A percentile compares a stretch with the other conserved stretches of the same genome.
These are phyloP conservation scores for Muraenolepis orangiensis DNA, from an alignment of 2,797 vertebrate genomes.

Conservation along the genomic window DNA sequence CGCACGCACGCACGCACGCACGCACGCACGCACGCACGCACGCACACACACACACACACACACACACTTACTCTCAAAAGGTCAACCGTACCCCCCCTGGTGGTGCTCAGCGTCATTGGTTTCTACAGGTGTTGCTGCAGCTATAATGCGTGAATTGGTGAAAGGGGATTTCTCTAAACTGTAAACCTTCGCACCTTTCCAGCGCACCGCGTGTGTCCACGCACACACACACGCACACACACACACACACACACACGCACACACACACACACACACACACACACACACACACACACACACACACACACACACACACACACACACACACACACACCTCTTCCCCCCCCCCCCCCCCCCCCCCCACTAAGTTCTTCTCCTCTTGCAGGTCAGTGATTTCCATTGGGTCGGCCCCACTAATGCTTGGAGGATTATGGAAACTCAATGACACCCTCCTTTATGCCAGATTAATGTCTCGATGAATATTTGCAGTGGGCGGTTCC, in stretches of 20 bases:
- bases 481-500: conserved; percentile 48
- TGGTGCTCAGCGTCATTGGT: too few species aligned
- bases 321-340: background rate
- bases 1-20: background rate
- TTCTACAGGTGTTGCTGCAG: too few species aligned
- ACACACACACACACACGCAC: background rate
- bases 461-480: conserved; percentile 54
- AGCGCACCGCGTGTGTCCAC: too few species aligned
- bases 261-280: background rate
- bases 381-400: conserved; percentile 35
- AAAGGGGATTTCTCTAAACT: too few species aligned
- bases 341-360: too few species aligned
- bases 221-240: background rate
- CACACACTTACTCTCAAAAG: too few species aligned
- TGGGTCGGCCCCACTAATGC: conserved; percentile 25
- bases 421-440: conserved; percentile 37
- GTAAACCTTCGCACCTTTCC: too few species aligned
- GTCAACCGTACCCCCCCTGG: too few species aligned
- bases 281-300: background rate
- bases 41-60: background rate
- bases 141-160: too few species aligned
- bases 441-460: conserved; percentile 48
- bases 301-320: background rate
- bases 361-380: background rate
- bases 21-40: background rate